Conservation (phyloP, 2,113 vertebrate genomes). For the Barnardius zonarius region DNA sequence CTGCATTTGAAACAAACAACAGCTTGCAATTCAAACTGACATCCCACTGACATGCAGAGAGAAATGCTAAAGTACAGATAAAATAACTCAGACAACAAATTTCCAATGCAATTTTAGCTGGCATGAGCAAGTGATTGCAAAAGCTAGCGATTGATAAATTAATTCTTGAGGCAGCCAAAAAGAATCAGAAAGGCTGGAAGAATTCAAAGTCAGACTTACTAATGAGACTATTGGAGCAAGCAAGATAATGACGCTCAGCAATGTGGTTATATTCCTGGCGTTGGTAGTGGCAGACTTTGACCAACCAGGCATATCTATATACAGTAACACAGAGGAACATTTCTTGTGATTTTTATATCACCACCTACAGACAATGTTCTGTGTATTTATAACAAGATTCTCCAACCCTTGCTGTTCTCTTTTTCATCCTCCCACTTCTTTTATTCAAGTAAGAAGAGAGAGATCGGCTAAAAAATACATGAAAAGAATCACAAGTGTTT, state of each 20-base stretch:
- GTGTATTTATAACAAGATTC: conserved; percentile 46
- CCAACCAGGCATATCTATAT: conserved; percentile 5
- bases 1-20: not conserved
- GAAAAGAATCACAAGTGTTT: not conserved
- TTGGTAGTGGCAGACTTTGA: conserved; percentile 52
- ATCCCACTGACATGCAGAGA: rapidly evolving
- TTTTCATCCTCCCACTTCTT: conserved; percentile 57
- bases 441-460: conserved; percentile 21
- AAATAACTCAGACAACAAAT: not conserved
- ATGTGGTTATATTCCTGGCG: not conserved
- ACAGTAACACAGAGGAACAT: conserved; percentile 14
- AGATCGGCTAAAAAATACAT: not conserved
- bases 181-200: not conserved
- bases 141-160: not conserved
- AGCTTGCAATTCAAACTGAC: not conserved
- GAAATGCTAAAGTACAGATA: not conserved
- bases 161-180: not conserved
- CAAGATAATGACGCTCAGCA: not conserved
- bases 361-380: conserved; percentile 49
- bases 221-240: not conserved
- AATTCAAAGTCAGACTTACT: not conserved
- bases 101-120: not conserved
- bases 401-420: conserved; percentile 38
- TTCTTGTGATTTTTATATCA: conserved; percentile 50
- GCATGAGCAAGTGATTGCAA: not conserved